Percentiles rank a stretch among this genome's conserved stretches.
phyloP scores from a whole-genome alignment of 2,797 vertebrate species.

The Malacoctenus gilli region DNA sequence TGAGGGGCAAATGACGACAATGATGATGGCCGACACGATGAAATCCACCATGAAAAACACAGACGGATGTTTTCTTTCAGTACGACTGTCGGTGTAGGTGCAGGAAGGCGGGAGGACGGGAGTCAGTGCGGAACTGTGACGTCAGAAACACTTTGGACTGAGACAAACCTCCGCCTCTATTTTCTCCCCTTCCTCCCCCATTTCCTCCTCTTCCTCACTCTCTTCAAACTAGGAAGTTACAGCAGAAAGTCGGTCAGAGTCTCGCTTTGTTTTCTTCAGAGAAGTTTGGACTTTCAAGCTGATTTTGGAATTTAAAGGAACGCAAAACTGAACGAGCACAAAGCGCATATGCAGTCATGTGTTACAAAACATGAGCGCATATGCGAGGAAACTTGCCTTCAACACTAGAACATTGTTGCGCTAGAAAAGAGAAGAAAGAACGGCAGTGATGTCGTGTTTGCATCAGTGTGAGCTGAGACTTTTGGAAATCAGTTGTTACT shows the following conservation, averaged over 20 bases:
- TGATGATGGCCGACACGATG: slow-evolving; percentile 16
- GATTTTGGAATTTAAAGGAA: no score
- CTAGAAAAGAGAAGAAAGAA: slow-evolving; percentile 57
- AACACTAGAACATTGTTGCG: slow-evolving; percentile 45
- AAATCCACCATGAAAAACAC: no score
- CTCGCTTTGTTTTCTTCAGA: background rate
- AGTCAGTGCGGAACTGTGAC: background rate
- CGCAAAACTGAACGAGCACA: background rate
- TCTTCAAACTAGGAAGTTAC: slow-evolving; percentile 68
- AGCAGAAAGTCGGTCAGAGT: slow-evolving; percentile 43
- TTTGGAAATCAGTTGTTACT: background rate
- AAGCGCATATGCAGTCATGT: slow-evolving; percentile 57
- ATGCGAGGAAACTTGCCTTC: slow-evolving; percentile 63
- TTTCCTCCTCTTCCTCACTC: slow-evolving; percentile 66
- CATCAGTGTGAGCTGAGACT: background rate
- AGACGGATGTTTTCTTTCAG: slow-evolving; percentile 5
- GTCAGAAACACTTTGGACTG: slow-evolving; percentile 22
- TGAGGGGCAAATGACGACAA: slow-evolving; percentile 25
- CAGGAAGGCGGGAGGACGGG: slow-evolving; percentile 12
- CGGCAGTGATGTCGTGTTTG: no score
- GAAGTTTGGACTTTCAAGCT: no score
- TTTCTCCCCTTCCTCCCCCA: slow-evolving; percentile 60
- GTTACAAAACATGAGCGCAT: slow-evolving; percentile 55
- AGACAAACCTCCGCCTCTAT: slow-evolving; percentile 75
- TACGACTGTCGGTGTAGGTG: slow-evolving; percentile 8